phyloP scores from a whole-genome alignment of 1,140 invertebrate species.

The Drosophila bifasciata region DNA sequence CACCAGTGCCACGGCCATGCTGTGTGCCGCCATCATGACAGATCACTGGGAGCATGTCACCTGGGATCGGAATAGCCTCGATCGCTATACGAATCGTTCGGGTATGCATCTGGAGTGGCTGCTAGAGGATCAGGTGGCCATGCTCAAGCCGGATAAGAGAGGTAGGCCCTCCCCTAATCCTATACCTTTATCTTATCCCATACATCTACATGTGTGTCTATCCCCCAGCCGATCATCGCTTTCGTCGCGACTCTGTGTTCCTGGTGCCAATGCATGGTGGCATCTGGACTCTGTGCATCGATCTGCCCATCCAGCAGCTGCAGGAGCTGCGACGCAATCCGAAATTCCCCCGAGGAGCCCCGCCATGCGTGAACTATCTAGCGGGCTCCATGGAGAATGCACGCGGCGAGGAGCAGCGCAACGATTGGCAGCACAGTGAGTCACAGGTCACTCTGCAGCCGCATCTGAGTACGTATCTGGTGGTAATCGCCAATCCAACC shows the following conservation, averaged over 20 bases:
- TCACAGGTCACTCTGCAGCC: slow-evolving; percentile 84
- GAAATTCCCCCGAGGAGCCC: slow-evolving; percentile 87
- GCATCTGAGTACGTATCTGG: slow-evolving; percentile 83
- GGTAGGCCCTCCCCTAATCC: slow-evolving; percentile 56
- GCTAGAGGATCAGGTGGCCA: slow-evolving; percentile 87
- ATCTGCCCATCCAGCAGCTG: slow-evolving; percentile 89
- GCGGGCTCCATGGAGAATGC: slow-evolving; percentile 87
- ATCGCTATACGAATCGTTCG: slow-evolving; percentile 85
- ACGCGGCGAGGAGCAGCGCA: slow-evolving; percentile 88
- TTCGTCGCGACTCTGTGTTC: slow-evolving; percentile 86
- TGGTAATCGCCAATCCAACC: slow-evolving; percentile 21
- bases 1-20: slow-evolving; percentile 89
- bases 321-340: slow-evolving; percentile 87
- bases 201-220: too few species aligned
- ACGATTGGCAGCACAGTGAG: slow-evolving; percentile 93
- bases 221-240: slow-evolving; percentile 71
- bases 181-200: too few species aligned
- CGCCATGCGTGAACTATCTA: slow-evolving; percentile 91
- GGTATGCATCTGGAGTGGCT: slow-evolving; percentile 86
- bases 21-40: slow-evolving; percentile 92
- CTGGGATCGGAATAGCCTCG: slow-evolving; percentile 88
- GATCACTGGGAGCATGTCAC: slow-evolving; percentile 93
- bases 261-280: slow-evolving; percentile 93
- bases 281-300: slow-evolving; percentile 93
- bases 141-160: slow-evolving; percentile 74